Evolutionary conservation across 2,113 vertebrate genomes (phyloP).

Genomic region (Petroica traversi): DNA sequence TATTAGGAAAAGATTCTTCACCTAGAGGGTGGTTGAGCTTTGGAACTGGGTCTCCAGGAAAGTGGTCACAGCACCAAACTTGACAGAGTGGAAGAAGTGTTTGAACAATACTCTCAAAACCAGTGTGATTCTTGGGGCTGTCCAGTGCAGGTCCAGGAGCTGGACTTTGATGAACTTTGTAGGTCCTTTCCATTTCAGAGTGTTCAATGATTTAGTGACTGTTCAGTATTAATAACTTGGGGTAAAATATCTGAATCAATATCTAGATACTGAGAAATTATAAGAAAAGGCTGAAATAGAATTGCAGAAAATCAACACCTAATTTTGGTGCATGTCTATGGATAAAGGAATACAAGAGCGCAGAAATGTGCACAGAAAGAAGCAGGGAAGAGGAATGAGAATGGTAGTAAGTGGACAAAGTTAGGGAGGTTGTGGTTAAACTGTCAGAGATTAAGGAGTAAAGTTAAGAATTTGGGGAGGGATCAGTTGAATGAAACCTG

Average conservation of each 20-base stretch:
- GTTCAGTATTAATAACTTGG: neutral
- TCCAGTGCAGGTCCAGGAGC: rapidly evolving
- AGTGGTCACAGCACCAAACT: neutral
- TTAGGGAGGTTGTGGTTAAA: neutral
- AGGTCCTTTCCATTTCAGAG: neutral
- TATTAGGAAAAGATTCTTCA: neutral
- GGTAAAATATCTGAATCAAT: neutral
- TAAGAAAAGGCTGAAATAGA: neutral
- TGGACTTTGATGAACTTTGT: neutral
- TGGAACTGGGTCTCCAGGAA: neutral
- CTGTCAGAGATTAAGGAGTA: neutral
- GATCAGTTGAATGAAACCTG: neutral
- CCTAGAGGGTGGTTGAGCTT: neutral
- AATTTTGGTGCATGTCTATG: neutral
- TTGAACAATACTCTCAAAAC: neutral
- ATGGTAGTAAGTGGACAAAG: neutral
- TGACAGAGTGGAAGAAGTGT: neutral
- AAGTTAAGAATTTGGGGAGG: neutral
- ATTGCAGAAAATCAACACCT: neutral
- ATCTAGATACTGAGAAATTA: neutral
- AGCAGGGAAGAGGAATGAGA: neutral
- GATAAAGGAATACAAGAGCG: neutral
- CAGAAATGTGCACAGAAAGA: neutral
- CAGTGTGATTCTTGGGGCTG: neutral
- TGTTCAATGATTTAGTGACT: neutral